Conservation (phyloP, 2,888 invertebrate genomes). For the Cyrtodaria siliqua region DNA sequence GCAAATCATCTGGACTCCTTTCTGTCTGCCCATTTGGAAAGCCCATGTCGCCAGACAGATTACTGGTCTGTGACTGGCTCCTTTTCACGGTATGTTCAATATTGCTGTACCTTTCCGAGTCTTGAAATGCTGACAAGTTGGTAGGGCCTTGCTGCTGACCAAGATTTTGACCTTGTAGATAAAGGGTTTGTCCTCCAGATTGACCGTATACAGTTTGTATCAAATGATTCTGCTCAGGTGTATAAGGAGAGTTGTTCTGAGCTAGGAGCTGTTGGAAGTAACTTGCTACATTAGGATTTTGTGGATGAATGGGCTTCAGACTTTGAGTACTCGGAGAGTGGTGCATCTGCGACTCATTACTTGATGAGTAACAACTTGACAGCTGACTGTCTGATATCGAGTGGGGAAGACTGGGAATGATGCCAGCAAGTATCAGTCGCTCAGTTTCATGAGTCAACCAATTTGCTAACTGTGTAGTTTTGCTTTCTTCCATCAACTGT, state of each 20-base stretch:
- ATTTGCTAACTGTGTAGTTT: slow-evolving; percentile 21
- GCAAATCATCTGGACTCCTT: background rate
- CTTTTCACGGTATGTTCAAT: slow-evolving; percentile 9
- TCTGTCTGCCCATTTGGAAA: background rate
- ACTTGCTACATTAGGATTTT: slow-evolving; percentile 12
- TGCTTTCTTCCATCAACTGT: slow-evolving; percentile 25
- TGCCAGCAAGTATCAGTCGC: too few relatives aligned
- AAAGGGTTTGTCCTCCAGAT: too few relatives aligned
- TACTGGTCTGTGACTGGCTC: slow-evolving; percentile 6
- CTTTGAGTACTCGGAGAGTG: slow-evolving; percentile 6
- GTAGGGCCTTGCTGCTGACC: too few relatives aligned
- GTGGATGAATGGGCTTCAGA: slow-evolving; percentile 8
- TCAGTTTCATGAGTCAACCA: background rate
- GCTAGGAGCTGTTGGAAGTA: slow-evolving; percentile 17
- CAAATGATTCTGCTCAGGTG: too few relatives aligned
- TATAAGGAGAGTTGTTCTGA: too few relatives aligned
- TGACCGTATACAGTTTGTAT: too few relatives aligned
- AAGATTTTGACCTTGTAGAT: too few relatives aligned
- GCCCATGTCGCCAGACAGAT: slow-evolving; percentile 18
- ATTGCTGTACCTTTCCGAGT: slow-evolving; percentile 1
- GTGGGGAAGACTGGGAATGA: too few relatives aligned
- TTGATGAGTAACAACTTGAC: background rate
- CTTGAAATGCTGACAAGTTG: too few relatives aligned
- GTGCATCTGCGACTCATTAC: background rate
- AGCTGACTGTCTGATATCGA: too few relatives aligned